phyloP scores from a whole-genome alignment of 2,113 vertebrate species.

The Cariama cristata region DNA sequence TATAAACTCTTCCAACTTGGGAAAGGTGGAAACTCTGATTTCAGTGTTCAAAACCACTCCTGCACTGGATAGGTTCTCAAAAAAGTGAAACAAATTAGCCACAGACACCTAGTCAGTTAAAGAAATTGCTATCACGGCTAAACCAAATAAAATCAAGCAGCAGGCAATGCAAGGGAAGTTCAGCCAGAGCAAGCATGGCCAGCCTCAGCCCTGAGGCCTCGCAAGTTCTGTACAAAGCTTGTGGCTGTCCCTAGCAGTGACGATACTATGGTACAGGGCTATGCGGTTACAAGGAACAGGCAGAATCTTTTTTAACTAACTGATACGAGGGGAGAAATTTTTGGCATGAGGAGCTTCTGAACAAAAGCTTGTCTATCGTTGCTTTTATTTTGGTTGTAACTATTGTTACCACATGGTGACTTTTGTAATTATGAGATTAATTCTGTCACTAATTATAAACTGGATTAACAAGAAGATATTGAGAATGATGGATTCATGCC shows the following conservation, averaged over 20 bases:
- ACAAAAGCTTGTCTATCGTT: background rate
- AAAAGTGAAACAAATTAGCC: background rate
- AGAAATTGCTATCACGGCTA: background rate
- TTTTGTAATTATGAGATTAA: background rate
- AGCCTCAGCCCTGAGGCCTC: background rate
- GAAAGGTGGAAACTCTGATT: background rate
- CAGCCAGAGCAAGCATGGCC: background rate
- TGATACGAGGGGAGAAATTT: background rate
- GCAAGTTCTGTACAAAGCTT: background rate
- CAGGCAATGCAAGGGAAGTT: background rate
- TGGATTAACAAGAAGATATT: background rate
- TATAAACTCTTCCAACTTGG: background rate
- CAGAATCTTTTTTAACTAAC: background rate
- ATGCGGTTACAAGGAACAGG: background rate
- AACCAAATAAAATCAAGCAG: background rate
- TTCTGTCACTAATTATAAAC: background rate
- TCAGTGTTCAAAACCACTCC: background rate
- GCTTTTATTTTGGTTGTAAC: background rate
- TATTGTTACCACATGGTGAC: background rate
- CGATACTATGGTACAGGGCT: background rate
- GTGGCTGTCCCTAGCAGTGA: background rate
- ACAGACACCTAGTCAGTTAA: background rate
- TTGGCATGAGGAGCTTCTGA: fast-evolving
- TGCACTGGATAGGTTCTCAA: background rate
- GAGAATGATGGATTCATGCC: background rate